Evolutionary conservation across 2,797 vertebrate species (phyloP).

Genomic region (Spizella passerina): DNA sequence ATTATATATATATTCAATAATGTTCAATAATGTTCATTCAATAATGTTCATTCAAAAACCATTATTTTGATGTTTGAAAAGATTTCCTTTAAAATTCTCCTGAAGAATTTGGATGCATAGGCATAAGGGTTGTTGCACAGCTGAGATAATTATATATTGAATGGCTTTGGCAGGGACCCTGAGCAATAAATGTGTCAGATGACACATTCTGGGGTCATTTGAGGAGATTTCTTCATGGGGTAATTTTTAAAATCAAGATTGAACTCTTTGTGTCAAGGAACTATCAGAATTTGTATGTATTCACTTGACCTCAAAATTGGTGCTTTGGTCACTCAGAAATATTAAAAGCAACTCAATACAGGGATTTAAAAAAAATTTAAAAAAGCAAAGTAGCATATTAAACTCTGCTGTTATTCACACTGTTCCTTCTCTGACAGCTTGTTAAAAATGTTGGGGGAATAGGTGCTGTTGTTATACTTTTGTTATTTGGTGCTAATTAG

Average conservation of each 20-base stretch:
- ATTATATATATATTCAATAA: too few relatives aligned
- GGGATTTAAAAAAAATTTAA: background rate
- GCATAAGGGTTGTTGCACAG: background rate
- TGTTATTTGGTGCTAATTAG: conserved; percentile 82
- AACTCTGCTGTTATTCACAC: conserved; percentile 74
- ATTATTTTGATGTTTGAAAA: background rate
- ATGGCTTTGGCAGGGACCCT: background rate
- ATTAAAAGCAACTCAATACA: background rate
- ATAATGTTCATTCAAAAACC: background rate
- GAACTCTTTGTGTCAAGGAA: background rate
- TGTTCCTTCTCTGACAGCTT: conserved; percentile 71
- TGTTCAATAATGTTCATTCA: background rate
- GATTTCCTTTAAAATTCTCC: background rate
- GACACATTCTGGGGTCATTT: background rate
- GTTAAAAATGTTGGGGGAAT: conserved; percentile 66
- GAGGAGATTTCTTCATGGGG: background rate
- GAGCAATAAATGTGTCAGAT: conserved; percentile 34
- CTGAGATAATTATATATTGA: conserved; percentile 30
- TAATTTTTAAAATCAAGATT: background rate
- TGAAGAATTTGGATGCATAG: background rate
- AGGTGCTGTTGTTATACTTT: conserved; percentile 73
- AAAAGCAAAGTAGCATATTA: conserved; percentile 30
- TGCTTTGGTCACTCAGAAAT: conserved; percentile 5
- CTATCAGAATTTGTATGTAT: background rate
- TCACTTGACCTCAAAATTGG: background rate